These are phyloP conservation scores for Subanguina moxae DNA, from an alignment of 1,140 invertebrate species.

Conservation along the genomic window DNA sequence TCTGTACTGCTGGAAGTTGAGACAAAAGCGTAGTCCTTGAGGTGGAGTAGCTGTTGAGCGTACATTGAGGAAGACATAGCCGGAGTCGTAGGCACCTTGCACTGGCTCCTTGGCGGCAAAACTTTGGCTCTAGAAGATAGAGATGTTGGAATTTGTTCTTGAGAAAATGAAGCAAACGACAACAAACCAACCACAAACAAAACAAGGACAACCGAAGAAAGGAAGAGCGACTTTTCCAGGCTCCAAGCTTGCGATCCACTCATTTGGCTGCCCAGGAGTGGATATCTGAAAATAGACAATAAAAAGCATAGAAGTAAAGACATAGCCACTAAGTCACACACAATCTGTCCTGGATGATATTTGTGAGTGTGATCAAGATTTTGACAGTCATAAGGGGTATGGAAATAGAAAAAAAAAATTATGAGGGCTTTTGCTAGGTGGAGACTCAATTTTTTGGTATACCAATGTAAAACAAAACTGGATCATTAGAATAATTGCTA, in stretches of 20 bases:
- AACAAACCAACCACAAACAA: too few species aligned
- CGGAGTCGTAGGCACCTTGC: constrained; percentile 23
- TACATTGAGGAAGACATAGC: constrained; percentile 39
- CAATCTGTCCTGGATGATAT: too few species aligned
- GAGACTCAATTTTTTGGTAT: too few species aligned
- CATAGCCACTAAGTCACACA: too few species aligned
- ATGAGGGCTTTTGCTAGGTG: too few species aligned
- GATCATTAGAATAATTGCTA: too few species aligned
- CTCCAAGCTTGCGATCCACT: neutral
- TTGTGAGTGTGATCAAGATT: too few species aligned
- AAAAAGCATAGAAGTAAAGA: too few species aligned
- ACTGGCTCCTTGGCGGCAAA: neutral
- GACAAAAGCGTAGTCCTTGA: constrained; percentile 18
- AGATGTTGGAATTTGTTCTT: too few species aligned
- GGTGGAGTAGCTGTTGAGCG: neutral
- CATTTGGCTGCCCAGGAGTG: neutral
- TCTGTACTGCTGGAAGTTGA: constrained; percentile 40
- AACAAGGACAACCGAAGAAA: neutral
- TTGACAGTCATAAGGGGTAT: too few species aligned
- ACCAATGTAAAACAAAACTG: too few species aligned
- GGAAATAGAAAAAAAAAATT: too few species aligned
- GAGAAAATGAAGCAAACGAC: neutral
- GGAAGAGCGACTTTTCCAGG: neutral
- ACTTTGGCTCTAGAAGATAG: neutral
- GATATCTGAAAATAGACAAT: neutral